Percentiles rank a stretch among this genome's conserved stretches.
These are phyloP conservation scores for Hipposideros armiger DNA, from an alignment of 2,113 vertebrate genomes.

Conservation along the genomic window DNA sequence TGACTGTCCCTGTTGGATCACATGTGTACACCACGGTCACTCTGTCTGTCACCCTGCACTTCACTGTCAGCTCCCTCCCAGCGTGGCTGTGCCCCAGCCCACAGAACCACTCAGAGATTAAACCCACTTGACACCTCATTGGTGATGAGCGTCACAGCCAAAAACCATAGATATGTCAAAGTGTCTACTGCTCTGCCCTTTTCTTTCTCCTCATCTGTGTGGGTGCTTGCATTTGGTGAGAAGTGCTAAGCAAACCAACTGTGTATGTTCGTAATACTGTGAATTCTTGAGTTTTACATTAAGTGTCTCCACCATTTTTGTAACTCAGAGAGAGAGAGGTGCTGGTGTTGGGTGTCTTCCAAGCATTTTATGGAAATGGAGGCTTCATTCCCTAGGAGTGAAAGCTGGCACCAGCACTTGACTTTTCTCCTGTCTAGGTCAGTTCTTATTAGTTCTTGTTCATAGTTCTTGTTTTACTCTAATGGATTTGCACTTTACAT, in stretches of 20 bases:
- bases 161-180: neutral
- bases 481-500: slow-evolving; percentile 43
- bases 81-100: neutral
- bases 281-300: slow-evolving; percentile 21
- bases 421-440: neutral
- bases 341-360: neutral
- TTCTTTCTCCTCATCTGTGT: neutral
- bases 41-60: neutral
- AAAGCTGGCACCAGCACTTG: neutral
- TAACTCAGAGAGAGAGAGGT: neutral
- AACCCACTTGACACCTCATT: neutral
- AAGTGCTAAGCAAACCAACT: neutral
- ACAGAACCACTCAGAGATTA: neutral
- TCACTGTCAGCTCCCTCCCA: neutral
- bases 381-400: neutral
- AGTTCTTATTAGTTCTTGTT: neutral
- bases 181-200: neutral
- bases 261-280: slow-evolving; percentile 32
- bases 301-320: neutral
- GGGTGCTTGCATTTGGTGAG: slow-evolving; percentile 9
- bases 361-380: neutral
- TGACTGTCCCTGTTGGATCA: neutral
- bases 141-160: neutral
- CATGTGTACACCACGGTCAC: accelerated
- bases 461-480: neutral